phyloP scores from a whole-genome alignment of 2,113 vertebrate species.

The Reinhardtius hippoglossoides region DNA sequence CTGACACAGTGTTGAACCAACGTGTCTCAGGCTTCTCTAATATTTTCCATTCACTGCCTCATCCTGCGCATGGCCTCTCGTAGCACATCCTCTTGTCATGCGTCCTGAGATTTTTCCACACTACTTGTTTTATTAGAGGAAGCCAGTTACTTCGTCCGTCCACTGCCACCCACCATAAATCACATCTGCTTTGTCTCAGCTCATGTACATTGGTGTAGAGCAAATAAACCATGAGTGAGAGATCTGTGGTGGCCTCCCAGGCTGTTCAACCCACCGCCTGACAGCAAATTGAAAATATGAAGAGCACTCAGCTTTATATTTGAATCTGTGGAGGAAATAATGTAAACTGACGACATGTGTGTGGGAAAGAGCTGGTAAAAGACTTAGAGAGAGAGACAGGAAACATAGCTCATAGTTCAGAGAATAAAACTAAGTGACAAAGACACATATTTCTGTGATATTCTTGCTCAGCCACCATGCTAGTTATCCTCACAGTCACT shows the following conservation, averaged over 20 bases:
- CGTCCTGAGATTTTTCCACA: conserved; percentile 47
- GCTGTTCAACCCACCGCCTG: conserved; percentile 42
- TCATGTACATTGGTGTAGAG: conserved; percentile 58
- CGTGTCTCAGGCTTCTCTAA: background rate
- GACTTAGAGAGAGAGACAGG: background rate
- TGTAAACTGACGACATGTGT: conserved; percentile 7
- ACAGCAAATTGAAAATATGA: conserved; percentile 29
- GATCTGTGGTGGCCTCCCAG: conserved; percentile 73
- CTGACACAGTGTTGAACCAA: background rate
- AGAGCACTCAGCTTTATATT: conserved; percentile 2
- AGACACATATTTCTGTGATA: background rate
- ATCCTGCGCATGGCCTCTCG: background rate
- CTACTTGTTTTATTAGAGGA: conserved; percentile 40
- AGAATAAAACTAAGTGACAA: background rate
- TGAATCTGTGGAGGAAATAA: conserved; percentile 23
- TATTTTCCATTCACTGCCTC: background rate
- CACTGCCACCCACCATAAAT: conserved; percentile 57
- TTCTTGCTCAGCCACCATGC: no score
- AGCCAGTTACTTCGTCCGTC: conserved; percentile 29
- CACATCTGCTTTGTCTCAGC: conserved; percentile 58
- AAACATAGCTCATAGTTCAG: background rate
- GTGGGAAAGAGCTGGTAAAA: background rate
- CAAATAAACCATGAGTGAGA: conserved; percentile 74
- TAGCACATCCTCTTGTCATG: background rate
- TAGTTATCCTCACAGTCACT: no score